A percentile compares a stretch with the other conserved stretches of the same genome.
These are phyloP conservation scores for Liolophura sinensis DNA, from an alignment of 1,140 invertebrate species.

Conservation along the genomic window DNA sequence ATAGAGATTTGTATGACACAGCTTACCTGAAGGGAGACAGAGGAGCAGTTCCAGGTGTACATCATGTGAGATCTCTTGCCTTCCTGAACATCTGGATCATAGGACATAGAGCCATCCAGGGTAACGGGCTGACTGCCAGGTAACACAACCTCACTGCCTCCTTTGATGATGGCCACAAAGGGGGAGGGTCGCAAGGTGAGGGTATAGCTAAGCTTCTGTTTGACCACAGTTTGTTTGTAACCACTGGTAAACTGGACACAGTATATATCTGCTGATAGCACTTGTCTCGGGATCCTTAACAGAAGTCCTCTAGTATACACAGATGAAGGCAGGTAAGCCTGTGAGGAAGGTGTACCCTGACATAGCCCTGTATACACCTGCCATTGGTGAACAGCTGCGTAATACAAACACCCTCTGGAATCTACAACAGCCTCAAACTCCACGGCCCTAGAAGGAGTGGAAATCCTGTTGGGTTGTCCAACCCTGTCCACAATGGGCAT, in stretches of 20 bases:
- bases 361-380: constrained; percentile 19
- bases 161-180: constrained; percentile 33
- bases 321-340: constrained; percentile 7
- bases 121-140: constrained; percentile 10
- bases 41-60: constrained; percentile 35
- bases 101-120: constrained; percentile 35
- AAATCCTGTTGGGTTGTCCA: constrained; percentile 14
- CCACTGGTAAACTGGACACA: constrained; percentile 32
- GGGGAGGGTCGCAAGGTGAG: constrained; percentile 28
- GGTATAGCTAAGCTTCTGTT: constrained; percentile 19
- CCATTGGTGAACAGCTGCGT: constrained; percentile 35
- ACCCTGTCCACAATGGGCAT: constrained; percentile 23
- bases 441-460: constrained; percentile 21
- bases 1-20: background rate
- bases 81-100: constrained; percentile 33
- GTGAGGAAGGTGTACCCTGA: constrained; percentile 10
- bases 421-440: constrained; percentile 34
- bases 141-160: constrained; percentile 22
- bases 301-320: constrained; percentile 19
- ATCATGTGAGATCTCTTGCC: constrained; percentile 11
- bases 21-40: background rate
- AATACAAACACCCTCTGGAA: constrained; percentile 26
- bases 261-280: constrained; percentile 22
- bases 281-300: constrained; percentile 9
- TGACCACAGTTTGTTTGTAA: constrained; percentile 36